Evolutionary conservation across 2,888 invertebrate genomes (phyloP).

Genomic region (Spicauda simplicius): DNA sequence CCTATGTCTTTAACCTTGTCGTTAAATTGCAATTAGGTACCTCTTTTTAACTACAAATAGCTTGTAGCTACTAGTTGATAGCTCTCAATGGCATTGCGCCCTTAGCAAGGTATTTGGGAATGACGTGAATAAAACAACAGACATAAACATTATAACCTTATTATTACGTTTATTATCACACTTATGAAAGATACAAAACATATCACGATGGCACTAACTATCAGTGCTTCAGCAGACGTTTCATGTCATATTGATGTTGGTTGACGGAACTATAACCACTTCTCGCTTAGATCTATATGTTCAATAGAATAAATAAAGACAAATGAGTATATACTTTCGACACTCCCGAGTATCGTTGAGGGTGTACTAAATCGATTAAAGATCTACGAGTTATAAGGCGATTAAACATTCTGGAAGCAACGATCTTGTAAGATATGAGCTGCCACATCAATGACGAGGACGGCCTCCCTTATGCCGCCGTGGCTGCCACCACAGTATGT

Average conservation of each 20-base stretch:
- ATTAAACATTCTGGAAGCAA: conserved; percentile 26
- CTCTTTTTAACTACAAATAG: no score
- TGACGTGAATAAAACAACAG: conserved; percentile 44
- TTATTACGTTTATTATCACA: conserved; percentile 81
- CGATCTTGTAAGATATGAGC: conserved; percentile 9
- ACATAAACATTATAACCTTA: conserved; percentile 59
- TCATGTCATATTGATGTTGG: conserved; percentile 55
- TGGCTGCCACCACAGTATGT: not conserved
- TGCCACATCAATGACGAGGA: not conserved
- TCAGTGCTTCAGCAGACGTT: conserved; percentile 78
- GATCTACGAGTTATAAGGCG: conserved; percentile 8
- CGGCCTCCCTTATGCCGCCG: not conserved
- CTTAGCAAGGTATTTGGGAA: no score
- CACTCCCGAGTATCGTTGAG: conserved; percentile 25
- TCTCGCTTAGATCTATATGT: conserved; percentile 46
- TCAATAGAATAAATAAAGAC: conserved; percentile 53
- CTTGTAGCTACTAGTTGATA: no score
- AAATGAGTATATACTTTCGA: conserved; percentile 47
- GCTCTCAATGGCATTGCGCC: no score
- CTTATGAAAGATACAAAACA: conserved; percentile 83
- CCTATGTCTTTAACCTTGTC: no score
- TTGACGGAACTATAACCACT: conserved; percentile 46
- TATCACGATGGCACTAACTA: conserved; percentile 84
- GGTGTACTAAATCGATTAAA: conserved; percentile 8
- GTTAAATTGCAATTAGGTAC: no score